These are phyloP conservation scores for Cyrtonyx montezumae DNA, from an alignment of 2,113 vertebrate genomes.

Conservation along the genomic window DNA sequence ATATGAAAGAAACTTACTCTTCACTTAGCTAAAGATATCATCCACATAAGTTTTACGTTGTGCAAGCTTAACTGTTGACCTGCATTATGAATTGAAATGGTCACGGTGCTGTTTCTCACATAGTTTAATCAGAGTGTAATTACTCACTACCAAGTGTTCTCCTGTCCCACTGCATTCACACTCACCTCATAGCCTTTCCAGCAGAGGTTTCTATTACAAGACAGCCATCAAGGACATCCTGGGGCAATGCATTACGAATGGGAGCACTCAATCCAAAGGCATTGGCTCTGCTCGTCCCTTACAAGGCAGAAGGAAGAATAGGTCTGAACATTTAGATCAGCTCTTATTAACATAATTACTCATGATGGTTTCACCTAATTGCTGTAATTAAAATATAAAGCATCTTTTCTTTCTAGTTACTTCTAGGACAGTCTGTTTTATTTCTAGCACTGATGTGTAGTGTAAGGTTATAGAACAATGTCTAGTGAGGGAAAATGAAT, in stretches of 20 bases:
- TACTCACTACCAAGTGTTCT: accelerated
- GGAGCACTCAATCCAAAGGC: not conserved
- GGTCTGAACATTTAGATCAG: not conserved
- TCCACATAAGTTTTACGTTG: not conserved
- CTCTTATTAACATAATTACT: not conserved
- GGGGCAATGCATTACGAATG: not conserved
- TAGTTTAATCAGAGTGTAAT: not conserved
- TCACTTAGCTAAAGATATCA: not conserved
- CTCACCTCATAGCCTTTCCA: not conserved
- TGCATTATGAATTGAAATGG: not conserved
- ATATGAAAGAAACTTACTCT: not conserved
- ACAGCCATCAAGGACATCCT: not conserved
- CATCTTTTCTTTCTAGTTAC: not conserved
- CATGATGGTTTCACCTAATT: not conserved
- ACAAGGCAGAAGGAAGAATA: not conserved
- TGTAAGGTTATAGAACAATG: not conserved
- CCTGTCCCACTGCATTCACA: not conserved
- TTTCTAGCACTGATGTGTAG: not conserved
- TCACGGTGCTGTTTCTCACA: not conserved
- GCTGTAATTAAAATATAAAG: not conserved
- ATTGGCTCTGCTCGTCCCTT: not conserved
- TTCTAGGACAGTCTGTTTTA: not conserved
- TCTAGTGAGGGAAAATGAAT: not conserved
- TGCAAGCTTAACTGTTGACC: not conserved
- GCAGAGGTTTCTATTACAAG: not conserved